Conservation (phyloP, 1,140 invertebrate species). For the Apis laboriosa region DNA sequence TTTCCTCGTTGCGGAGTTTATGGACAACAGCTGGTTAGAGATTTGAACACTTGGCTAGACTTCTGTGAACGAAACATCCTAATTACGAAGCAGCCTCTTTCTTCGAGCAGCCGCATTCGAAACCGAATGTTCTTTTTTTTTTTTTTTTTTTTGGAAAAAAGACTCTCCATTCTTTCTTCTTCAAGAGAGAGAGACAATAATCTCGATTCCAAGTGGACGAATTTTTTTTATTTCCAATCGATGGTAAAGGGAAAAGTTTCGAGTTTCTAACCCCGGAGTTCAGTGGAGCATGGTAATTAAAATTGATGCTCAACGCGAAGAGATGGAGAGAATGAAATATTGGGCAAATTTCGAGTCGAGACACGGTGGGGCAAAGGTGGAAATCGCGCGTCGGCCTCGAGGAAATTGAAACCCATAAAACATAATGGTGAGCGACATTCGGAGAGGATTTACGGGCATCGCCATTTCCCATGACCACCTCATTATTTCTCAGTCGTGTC, state of each 20-base stretch:
- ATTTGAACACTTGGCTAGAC: neutral
- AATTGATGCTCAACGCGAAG: slow-evolving; percentile 12
- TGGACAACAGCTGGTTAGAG: slow-evolving; percentile 5
- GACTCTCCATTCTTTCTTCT: too few species aligned
- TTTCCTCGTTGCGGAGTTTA: slow-evolving; percentile 1
- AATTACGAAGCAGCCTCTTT: neutral
- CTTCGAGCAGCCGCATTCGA: too few species aligned
- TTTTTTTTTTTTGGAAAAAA: too few species aligned
- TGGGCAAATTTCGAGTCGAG: slow-evolving; percentile 27
- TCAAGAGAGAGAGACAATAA: neutral
- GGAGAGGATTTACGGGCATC: slow-evolving; percentile 59
- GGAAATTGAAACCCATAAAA: slow-evolving; percentile 66
- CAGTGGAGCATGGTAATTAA: slow-evolving; percentile 35
- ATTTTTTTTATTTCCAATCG: neutral
- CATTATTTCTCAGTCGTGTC: slow-evolving; percentile 58
- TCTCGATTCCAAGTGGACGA: neutral
- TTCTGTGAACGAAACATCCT: slow-evolving; percentile 1
- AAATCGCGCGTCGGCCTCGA: slow-evolving; percentile 33
- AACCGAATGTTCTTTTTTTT: too few species aligned
- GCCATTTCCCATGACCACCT: slow-evolving; percentile 51
- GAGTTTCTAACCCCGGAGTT: neutral
- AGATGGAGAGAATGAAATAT: slow-evolving; percentile 8
- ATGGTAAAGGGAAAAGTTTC: neutral
- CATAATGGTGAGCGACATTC: slow-evolving; percentile 55
- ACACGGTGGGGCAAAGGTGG: slow-evolving; percentile 30